phyloP scores from a whole-genome alignment of 2,113 vertebrate genomes.

The Ailuropoda melanoleuca region DNA sequence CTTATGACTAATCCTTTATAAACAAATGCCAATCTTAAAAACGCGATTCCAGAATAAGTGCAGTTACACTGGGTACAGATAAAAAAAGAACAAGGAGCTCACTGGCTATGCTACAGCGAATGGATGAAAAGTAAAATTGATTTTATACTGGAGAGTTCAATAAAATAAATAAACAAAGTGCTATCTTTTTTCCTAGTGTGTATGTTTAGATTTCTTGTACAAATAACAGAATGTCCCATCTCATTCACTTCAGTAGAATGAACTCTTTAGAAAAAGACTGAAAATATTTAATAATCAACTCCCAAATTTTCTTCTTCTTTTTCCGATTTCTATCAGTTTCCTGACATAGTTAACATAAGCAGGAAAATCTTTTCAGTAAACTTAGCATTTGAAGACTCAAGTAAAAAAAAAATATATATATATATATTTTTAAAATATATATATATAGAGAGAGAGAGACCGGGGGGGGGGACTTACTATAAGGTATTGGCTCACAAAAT shows the following conservation, averaged over 20 bases:
- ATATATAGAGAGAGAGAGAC: neutral
- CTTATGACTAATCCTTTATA: constrained; percentile 50
- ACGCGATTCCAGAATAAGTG: neutral
- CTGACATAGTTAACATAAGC: neutral
- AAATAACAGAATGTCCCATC: neutral
- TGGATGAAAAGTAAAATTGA: constrained; percentile 53
- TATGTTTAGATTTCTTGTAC: neutral
- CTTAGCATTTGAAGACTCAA: neutral
- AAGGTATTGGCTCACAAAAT: neutral
- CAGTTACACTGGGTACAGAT: neutral
- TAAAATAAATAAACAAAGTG: neutral
- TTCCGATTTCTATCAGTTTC: neutral
- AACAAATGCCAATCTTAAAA: constrained; percentile 50
- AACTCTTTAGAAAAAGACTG: neutral
- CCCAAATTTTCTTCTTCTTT: neutral
- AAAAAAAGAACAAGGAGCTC: neutral
- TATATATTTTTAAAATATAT: too few relatives aligned
- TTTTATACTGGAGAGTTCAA: constrained; percentile 4
- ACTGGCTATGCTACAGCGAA: neutral
- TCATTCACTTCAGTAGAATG: neutral
- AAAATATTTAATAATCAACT: constrained; percentile 31
- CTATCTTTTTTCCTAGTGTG: neutral
- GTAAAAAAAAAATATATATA: neutral
- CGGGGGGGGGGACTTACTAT: neutral
- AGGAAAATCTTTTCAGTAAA: neutral